These are phyloP conservation scores for Mobula birostris DNA, from an alignment of 2,113 vertebrate species.

Conservation along the genomic window DNA sequence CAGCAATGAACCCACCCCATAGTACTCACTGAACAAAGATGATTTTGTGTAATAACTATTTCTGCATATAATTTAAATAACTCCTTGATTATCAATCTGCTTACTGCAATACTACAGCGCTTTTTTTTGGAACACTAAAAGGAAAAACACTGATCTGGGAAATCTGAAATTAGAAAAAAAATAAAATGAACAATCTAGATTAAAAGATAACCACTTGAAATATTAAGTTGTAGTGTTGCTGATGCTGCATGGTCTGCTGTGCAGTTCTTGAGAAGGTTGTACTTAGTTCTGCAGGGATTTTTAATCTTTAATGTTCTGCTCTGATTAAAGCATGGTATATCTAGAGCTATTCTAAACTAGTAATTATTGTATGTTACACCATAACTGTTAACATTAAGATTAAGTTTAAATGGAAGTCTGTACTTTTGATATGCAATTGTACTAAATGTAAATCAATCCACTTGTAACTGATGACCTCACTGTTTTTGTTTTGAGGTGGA, in stretches of 20 bases:
- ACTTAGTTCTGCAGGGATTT: background rate
- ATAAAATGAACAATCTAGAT: background rate
- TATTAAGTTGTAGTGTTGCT: background rate
- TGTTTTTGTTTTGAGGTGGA: background rate
- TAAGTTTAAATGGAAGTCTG: background rate
- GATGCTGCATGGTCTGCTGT: background rate
- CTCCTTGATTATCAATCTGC: background rate
- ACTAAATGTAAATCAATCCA: background rate
- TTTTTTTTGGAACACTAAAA: no score
- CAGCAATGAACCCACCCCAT: background rate
- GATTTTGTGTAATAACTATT: background rate
- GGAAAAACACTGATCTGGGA: no score
- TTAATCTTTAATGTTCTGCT: background rate
- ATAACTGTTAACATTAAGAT: background rate
- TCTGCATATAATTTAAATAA: background rate
- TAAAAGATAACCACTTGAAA: background rate
- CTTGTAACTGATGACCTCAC: background rate
- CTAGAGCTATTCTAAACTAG: background rate
- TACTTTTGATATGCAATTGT: background rate
- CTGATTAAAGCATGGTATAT: background rate
- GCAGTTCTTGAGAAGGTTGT: background rate
- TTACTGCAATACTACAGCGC: no score
- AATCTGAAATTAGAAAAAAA: no score
- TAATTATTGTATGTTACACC: background rate
- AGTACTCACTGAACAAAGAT: no score